Base-by-base conservation (phyloP, 2,113 vertebrate genomes). In the Acrocephalus kingi region DNA sequence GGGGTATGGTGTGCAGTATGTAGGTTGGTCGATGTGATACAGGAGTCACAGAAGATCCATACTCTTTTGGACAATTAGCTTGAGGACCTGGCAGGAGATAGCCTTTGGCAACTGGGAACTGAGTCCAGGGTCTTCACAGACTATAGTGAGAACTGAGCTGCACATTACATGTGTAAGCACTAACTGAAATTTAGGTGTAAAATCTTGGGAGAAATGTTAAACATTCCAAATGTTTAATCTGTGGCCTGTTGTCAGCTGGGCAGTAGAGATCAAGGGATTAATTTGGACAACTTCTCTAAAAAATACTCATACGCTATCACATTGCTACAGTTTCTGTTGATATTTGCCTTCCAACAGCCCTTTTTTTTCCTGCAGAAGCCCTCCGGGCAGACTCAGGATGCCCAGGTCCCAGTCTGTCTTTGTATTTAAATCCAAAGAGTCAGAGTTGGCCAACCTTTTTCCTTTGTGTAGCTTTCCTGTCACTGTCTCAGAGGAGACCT, bases 381-480 rank as follows among this genome's bases (percentile, higher is more conserved):
- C 45, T 91, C 43, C 13, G 46, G 64, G 39, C 61, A 84, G 74
- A 48, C 48, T 88, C 35, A 63, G 84, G 91, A 71, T 5, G 9
- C 81, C 35, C 35, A 82, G 49, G 54, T 89, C 69, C 27, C 35
- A 51, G 4, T 59, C 61, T 48, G 52, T 75, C 64, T 92, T 94
- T 93, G 86, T 80, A 21, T 87, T 94, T 64, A 68, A 90, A 72
- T 81, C 33, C 64, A 35, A 39, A 39, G 24, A 64, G 66, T 89
- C 68, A 63, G 68, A 86, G 71, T 5, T 91, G 35, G 30, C 39
- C 68, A 94, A 21, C 23, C 35, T 58, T 91, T 89, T 83, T 55
- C 41, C 48, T 91, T 96, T 87, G 84, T 87, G 54, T 69, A 85
- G 35, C 54, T 89, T 95, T 94, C 79, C 63, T 89, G 67, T 80